Conservation (phyloP, 2,888 invertebrate genomes). For the Orchesellides sinensis region DNA sequence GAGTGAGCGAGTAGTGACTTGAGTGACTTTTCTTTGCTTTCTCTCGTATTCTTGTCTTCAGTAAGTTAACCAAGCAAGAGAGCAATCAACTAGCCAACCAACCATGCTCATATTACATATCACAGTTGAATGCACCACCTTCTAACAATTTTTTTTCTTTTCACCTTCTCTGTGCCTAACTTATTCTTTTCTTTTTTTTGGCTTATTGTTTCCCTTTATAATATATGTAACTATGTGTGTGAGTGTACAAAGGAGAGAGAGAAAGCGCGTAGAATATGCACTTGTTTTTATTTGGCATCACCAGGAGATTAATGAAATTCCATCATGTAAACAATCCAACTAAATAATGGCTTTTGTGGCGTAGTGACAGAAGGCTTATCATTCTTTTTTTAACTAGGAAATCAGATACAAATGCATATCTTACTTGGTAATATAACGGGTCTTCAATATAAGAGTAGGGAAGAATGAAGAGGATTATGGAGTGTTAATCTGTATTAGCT, state of each 20-base stretch:
- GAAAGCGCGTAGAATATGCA: too few species aligned
- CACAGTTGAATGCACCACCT: constrained; percentile 59
- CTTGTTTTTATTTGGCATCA: constrained; percentile 18
- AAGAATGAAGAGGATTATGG: too few species aligned
- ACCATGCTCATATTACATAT: constrained; percentile 61
- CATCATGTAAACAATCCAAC: not conserved
- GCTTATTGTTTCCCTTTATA: not conserved
- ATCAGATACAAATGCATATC: too few species aligned
- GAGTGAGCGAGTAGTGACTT: not conserved
- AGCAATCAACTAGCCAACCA: constrained; percentile 63
- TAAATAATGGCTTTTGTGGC: too few species aligned
- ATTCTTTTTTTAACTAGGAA: too few species aligned
- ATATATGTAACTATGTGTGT: not conserved
- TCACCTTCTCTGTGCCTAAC: not conserved
- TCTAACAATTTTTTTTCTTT: constrained; percentile 1
- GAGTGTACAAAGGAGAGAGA: too few species aligned
- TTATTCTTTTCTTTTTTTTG: not conserved
- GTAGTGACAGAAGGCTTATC: too few species aligned
- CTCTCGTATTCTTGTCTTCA: not conserved
- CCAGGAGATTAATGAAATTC: constrained; percentile 23
- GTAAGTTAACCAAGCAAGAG: constrained; percentile 52
- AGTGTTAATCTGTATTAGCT: too few species aligned
- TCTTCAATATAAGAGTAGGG: too few species aligned
- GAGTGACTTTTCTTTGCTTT: constrained; percentile 24
- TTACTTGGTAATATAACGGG: too few species aligned